Evolutionary conservation across 2,113 vertebrate genomes (phyloP).

Genomic region (Herpetotheres cachinnans): DNA sequence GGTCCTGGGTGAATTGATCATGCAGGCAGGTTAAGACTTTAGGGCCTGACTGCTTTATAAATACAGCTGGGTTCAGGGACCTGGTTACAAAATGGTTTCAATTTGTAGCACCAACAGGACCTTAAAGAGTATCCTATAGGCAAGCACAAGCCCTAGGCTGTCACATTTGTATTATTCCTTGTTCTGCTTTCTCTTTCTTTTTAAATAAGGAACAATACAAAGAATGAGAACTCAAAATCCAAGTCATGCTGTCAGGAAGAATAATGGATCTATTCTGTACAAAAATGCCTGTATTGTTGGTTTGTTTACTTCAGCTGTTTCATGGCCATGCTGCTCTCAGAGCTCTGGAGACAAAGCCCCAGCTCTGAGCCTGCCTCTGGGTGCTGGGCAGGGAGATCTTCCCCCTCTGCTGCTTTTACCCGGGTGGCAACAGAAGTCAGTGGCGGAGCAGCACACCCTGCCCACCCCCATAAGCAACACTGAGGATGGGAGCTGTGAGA

Average conservation of each 20-base stretch:
- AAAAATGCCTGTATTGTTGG: conserved; percentile 71
- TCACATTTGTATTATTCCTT: conserved; percentile 2
- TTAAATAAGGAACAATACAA: conserved; percentile 58
- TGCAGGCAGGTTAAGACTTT: neutral
- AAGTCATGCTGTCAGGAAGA: conserved; percentile 61
- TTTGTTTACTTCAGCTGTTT: conserved; percentile 73
- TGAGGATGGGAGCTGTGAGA: neutral
- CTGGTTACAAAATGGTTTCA: conserved; percentile 12
- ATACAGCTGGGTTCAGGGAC: neutral
- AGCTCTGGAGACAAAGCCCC: conserved; percentile 58
- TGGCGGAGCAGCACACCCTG: neutral
- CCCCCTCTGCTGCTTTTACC: neutral
- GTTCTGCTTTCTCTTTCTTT: conserved; percentile 49
- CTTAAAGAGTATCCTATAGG: conserved; percentile 15
- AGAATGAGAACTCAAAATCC: conserved; percentile 61
- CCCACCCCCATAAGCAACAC: neutral
- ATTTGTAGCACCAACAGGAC: neutral
- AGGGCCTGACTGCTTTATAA: neutral
- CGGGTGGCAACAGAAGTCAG: neutral
- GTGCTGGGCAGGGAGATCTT: neutral
- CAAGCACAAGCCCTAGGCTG: conserved; percentile 11
- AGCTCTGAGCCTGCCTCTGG: neutral
- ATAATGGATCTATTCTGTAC: conserved; percentile 70
- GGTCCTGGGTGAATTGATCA: neutral
- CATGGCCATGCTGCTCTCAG: conserved; percentile 41